A percentile compares a stretch with the other conserved stretches of the same genome.
These are phyloP conservation scores for Stomatorhinus walkeri DNA, from an alignment of 2,797 vertebrate genomes.

Conservation along the genomic window DNA sequence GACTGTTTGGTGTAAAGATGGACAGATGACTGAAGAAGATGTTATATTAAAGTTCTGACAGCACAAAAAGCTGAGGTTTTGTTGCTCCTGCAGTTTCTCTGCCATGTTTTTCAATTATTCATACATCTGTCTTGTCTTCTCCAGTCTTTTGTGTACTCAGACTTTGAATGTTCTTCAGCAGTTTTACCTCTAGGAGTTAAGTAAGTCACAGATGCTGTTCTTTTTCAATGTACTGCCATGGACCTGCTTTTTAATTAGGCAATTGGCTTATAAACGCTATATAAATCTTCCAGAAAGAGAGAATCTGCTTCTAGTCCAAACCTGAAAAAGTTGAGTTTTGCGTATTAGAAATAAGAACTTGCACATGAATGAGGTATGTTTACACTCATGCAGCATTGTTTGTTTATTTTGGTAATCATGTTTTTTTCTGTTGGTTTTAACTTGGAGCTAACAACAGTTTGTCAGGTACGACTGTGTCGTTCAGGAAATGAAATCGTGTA, in stretches of 20 bases:
- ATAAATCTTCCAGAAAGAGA: neutral
- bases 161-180: neutral
- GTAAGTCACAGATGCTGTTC: neutral
- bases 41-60: neutral
- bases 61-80: neutral
- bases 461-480: neutral
- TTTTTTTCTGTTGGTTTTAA: neutral
- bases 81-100: neutral
- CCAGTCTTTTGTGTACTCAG: neutral
- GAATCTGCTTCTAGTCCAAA: neutral
- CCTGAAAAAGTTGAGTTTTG: neutral
- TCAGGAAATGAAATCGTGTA: neutral
- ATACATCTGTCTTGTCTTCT: slow-evolving; percentile 1
- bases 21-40: neutral
- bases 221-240: neutral
- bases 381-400: neutral
- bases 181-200: neutral
- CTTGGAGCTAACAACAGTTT: neutral
- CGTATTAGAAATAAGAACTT: neutral
- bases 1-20: neutral
- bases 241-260: neutral
- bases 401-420: neutral
- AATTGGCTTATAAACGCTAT: neutral
- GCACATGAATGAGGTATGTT: neutral
- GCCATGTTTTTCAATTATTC: slow-evolving; percentile 1